Conservation (phyloP, 1,140 invertebrate species). For the Periplaneta americana region DNA sequence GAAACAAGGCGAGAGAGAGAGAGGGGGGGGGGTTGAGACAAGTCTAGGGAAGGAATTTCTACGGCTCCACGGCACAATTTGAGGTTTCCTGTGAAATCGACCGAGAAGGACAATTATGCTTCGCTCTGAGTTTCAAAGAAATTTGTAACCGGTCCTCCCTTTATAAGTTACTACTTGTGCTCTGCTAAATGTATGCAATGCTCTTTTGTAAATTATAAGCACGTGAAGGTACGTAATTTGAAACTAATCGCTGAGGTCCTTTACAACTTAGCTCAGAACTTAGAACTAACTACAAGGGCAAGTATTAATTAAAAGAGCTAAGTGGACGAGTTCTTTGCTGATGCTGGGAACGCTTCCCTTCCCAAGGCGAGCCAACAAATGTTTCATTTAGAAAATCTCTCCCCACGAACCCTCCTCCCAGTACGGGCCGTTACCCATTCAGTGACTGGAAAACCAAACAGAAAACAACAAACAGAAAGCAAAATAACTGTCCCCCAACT, state of each 20-base stretch:
- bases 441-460: background rate
- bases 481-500: background rate
- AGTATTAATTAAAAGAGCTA: background rate
- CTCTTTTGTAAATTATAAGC: too few species aligned
- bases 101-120: too few species aligned
- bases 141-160: too few species aligned
- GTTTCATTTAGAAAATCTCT: background rate
- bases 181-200: too few species aligned
- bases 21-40: too few species aligned
- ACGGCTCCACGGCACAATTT: too few species aligned
- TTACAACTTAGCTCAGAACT: background rate
- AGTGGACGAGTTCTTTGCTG: background rate
- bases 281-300: background rate
- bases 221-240: background rate
- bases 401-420: too few species aligned
- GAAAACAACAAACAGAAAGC: background rate
- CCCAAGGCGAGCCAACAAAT: background rate
- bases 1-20: too few species aligned
- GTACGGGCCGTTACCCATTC: background rate
- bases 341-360: background rate
- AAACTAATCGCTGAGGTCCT: background rate
- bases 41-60: too few species aligned
- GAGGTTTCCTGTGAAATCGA: too few species aligned
- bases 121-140: too few species aligned
- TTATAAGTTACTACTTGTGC: too few species aligned